Evolutionary conservation across 1,140 invertebrate genomes (phyloP), one percentile per base, ranked within the genome.

Genomic region (Sycobia sp.): DNA sequence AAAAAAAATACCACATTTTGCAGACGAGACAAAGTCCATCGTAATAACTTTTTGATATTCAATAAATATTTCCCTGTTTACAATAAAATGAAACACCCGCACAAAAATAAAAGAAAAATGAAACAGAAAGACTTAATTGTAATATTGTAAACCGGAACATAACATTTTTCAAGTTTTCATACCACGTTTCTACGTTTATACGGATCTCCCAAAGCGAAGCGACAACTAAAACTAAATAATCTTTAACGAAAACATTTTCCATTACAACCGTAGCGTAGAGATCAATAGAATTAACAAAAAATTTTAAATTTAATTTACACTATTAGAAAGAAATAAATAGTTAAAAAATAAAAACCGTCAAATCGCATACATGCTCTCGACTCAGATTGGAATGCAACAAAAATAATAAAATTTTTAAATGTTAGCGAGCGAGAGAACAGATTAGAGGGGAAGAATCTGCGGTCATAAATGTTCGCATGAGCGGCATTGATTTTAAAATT

Each of bases 111-210:
- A 72, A 60, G 47, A 71, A 57, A 69, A 65, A 64, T 67, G 67
- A 73, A 77, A 57, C 46, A 62, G 25, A 29, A 54, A 39, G 36
- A 54, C 5, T 43, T 20, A 55, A 57, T 66, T 59, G 60, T 65
- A 65, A 50, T 41, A 60, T 25, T 59, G 60, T 66, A 66, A 73
- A 51, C 65, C 69, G 51, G 60, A 70, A 69, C 62, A 62, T 65
- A 72, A 77, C 71, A 69, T 78, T 78, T 76, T 74, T 72, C 72
- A 76, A 67, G 67, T 76, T 77, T 76, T 77, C 69, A 74, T 75
- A 76, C 70, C 66, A 75, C 70, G 65, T 77, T 77, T 80, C 75
- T 80, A 78, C 77, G 78, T 81, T 76, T 79, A 73, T 77, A 78
- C 76, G 73, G 70, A 78, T 77, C 73, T 75, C 70, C 67, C 71